Base-by-base conservation (phyloP, 2,797 vertebrate species). In the Megalops cyprinoides region DNA sequence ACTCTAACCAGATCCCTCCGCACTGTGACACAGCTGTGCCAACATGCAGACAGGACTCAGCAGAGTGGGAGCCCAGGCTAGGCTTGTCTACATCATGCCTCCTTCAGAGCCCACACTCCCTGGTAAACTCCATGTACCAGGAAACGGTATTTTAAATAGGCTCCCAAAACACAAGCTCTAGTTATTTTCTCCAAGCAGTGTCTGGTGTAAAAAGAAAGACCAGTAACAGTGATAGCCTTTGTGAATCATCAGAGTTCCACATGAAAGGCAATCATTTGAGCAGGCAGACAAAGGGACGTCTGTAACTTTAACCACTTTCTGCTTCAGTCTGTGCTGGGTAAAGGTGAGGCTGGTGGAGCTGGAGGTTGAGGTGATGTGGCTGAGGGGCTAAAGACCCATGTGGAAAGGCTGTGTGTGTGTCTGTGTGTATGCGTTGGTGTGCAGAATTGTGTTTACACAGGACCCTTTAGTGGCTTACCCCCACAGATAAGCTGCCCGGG, bases 401-500 rank as follows among this genome's bases (percentile, higher is more conserved):
- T 25, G 23, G 23, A 7, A 23, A 5, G 23, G 55, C 3, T 4
- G 14, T 12, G 25, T 1, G 6, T 62, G 25, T 67, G 62, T 37
- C 34, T 67, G 14, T 67, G 62, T 69, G 39, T 42, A 28, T 62
- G 6, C 48, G 20, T 1, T 23, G 28, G 7, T 15, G 49, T 87
- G 80, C 20, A 82, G 77, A 85, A 87, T 87, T 69, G 81, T 83
- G 83, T 93, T 93, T 90, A 87, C 85, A 85, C 86, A 84, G 92
- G 89, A 89, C 81, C 85, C 10, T 15, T 0, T 86, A 90, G 93
- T 91, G 88, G 87, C 86, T 89, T 86, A 85, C 86, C 89, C 87
- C 82, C 86, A 89, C 91, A 91, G 93, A 95, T 94, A 95, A 93
- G 93, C 88, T 89, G 87, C 89, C 88, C 91, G 89, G 87, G 89